Conservation (phyloP, 2,797 vertebrate genomes). For the Taenioides sp. region DNA sequence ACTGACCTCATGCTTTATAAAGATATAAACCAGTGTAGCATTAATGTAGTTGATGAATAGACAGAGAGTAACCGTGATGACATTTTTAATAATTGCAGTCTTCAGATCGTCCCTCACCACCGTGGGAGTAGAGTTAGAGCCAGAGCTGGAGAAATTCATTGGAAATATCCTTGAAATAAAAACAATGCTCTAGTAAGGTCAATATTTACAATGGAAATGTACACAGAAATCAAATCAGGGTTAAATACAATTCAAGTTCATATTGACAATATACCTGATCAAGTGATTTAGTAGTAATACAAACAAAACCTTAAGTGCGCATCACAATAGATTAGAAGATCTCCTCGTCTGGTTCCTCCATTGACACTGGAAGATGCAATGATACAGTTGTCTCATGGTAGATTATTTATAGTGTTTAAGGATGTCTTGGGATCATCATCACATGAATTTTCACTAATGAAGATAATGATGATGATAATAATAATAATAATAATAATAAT, state of each 20-base stretch:
- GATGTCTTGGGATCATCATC: not conserved
- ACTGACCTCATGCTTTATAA: conserved; percentile 48
- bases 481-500: no score
- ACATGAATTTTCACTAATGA: no score
- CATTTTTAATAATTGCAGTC: conserved; percentile 56
- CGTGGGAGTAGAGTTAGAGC: conserved; percentile 8
- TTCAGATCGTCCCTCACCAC: conserved; percentile 33
- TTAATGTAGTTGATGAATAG: conserved; percentile 66
- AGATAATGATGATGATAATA: no score
- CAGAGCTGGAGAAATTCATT: conserved; percentile 9
- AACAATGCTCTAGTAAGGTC: not conserved
- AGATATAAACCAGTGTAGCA: conserved; percentile 54
- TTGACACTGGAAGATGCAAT: not conserved
- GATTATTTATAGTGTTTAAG: not conserved
- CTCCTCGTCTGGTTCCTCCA: not conserved
- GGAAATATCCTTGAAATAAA: not conserved
- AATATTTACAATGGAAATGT: no score
- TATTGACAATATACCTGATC: no score
- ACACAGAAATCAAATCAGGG: no score
- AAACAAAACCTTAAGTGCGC: not conserved
- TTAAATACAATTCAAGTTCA: no score
- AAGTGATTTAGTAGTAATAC: no score
- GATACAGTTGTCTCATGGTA: not conserved
- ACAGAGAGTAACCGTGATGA: conserved; percentile 43
- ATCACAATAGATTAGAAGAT: not conserved